Percentiles rank a stretch among this genome's conserved stretches.
phyloP scores from a whole-genome alignment of 2,797 vertebrate genomes.

The Denticeps clupeoides region DNA sequence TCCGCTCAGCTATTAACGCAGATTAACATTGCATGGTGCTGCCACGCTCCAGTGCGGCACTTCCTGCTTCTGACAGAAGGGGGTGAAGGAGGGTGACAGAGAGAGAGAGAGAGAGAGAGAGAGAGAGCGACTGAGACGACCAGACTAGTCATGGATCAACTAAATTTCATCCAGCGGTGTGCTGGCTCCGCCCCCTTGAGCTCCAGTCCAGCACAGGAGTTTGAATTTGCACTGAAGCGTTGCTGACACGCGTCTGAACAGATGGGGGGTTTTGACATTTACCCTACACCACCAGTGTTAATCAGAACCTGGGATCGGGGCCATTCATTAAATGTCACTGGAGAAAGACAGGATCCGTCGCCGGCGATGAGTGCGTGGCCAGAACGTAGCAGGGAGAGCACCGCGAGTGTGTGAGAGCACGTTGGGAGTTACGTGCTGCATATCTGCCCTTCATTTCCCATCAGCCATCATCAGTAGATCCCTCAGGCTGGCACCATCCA shows the following conservation, averaged over 20 bases:
- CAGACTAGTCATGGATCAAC: no score
- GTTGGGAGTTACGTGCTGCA: no score
- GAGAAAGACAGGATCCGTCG: constrained; percentile 30
- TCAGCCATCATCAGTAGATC: neutral
- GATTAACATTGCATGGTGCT: neutral
- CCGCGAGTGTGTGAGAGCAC: neutral
- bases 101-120: neutral
- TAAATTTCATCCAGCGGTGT: no score
- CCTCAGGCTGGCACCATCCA: neutral
- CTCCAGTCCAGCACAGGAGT: no score
- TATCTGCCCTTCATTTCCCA: no score
- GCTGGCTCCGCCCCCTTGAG: no score
- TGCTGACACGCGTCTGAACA: constrained; percentile 16
- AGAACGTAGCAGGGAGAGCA: neutral
- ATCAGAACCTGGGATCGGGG: constrained; percentile 13
- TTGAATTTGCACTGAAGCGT: constrained; percentile 7
- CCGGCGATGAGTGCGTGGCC: neutral
- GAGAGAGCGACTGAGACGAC: neutral
- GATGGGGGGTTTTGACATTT: constrained; percentile 26
- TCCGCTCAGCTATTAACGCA: neutral
- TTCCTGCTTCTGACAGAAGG: neutral
- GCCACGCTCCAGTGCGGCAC: neutral
- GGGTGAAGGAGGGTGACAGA: neutral
- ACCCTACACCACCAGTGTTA: constrained; percentile 17
- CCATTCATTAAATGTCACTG: constrained; percentile 37